Evolutionary conservation across 1,140 invertebrate genomes (phyloP), one percentile per base, ranked within the genome.

Genomic region (Drosophila chauvacae): DNA sequence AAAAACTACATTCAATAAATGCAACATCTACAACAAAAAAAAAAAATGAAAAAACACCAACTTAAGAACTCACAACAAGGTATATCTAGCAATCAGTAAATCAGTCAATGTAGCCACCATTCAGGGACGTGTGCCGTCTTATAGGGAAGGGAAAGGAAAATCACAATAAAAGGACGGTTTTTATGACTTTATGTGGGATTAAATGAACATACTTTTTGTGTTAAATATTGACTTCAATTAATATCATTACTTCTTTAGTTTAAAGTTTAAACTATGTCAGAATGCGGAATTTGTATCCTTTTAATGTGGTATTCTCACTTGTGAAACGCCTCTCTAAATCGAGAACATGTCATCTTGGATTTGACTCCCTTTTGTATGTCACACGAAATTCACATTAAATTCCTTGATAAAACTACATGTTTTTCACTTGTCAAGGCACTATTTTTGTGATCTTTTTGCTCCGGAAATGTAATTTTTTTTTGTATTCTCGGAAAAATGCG

Each of bases 1-100:
- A 92, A 91, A 77, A 75, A 77, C 69, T 80, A 83, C 76, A 90
- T 85, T 88, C 60, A 93, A 91, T 77, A 87, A 91, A 91, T 81
- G 68, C 76, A 70, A 77, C 61, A 53, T 77, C 51, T 91, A 74
- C 69, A 63, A n/a, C n/a, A n/a, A n/a, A n/a, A n/a, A n/a, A n/a
- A n/a, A n/a, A n/a, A 83, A 73, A 71, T 20, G 69, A 68, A 68
- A 74, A 77, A 70, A 55, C 35, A 64, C 37, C 37, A 48, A 59
- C 55, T 58, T 56, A 16, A 65, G 37, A 48, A 48, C 45, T 42
- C 13, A 44, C 44, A 33, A 39, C 47, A 35, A 45, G 56, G 39
- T 51, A 26, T 60, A 62, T 39, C 45, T 28, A 23, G 1, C 20
- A 23, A 23, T 23, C 20, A 20, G 20, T 20, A 20, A 20, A 42